Evolutionary conservation across 2,113 vertebrate genomes (phyloP), one percentile per base, ranked within the genome.

Genomic region (Rhizomys pruinosus): DNA sequence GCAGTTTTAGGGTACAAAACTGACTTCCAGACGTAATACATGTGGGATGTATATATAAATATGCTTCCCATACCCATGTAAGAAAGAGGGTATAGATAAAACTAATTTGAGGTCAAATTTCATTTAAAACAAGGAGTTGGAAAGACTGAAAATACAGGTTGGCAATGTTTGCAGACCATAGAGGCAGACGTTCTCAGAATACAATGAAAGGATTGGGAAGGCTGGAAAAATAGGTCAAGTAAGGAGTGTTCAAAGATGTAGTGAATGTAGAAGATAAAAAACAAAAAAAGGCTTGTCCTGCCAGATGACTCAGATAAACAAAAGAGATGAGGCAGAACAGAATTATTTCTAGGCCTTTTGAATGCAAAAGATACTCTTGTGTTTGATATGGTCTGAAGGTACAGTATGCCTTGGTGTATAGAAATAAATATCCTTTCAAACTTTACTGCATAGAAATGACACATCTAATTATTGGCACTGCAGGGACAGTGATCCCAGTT

Each of bases 381-480:
- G 90, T 80, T 94, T 92, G 69, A 7, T 87, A 44, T 44, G 7
- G 37, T 90, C 32, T 74, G 39, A 92, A 90, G 52, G 39, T 39
- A 19, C 68, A n/a, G n/a, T n/a, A 88, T 8, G 72, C 3, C 27
- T 73, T 1, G 27, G 32, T 52, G 90, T 13, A 3, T 9, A 85
- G 44, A 76, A 90, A 47, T 69, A 86, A 94, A 57, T 71, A 80
- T 12, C 1, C 19, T 63, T 80, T 90, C 66, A 74, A 74, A 84
- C 32, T 64, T 80, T 42, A 84, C 25, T 27, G 25, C 19, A 55
- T 13, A 29, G 5, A 52, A 32, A 85, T 29, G 32, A 64, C 25
- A 52, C 4, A 78, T 66, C 47, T 78, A 78, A 90, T 63, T 81
- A 73, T 0, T 42, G 76, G 63, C 32, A 71, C 7, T 47, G 1